Evolutionary conservation across 2,797 vertebrate genomes (phyloP), one percentile per base, ranked within the genome.

Genomic region (Manis pentadactyla): DNA sequence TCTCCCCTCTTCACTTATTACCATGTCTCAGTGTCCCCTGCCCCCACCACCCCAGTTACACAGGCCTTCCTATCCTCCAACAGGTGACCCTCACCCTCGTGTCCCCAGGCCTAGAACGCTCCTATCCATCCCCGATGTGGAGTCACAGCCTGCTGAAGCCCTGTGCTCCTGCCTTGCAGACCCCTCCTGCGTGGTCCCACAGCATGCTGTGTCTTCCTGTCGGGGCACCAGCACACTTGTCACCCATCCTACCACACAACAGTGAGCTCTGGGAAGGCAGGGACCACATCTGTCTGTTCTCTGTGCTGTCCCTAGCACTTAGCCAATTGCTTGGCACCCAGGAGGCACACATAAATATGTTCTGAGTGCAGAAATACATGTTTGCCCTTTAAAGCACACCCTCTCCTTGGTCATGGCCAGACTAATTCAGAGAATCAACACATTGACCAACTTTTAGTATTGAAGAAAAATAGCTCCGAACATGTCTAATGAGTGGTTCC

Each of bases 171-270:
- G 59, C 59, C n/a, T 23, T 2, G 53, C 53, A 1, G 61, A 21
- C 9, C n/a, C 27, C 21, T 19, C 46, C 89, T 1, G 9, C 2
- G 1, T 11, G 57, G 21, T 7, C 27, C 75, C 25, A 3, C 9
- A 2, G 49, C 13, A 1, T 13, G 51, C 53, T 13, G 0, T 2
- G 0, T 1, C 42, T 17, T 29, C 68, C 12, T 1, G 23, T 9
- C 7, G 1, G 17, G 17, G 73, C 39, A 1, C 61, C 5, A 15
- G 63, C 59, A 7, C 3, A 10, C 12, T 5, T 5, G 0, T 11
- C 31, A 4, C 15, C 42, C 25, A 9, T 3, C 31, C 69, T 55
- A 17, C 46, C n/a, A 9, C 2, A 1, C 29, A 12, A 15, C 78
- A 9, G 2, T 27, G 25, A 27, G 34, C 69, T 66, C 68, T 37